Conservation (phyloP, 2,797 vertebrate genomes). For the Sorex maritimensis region DNA sequence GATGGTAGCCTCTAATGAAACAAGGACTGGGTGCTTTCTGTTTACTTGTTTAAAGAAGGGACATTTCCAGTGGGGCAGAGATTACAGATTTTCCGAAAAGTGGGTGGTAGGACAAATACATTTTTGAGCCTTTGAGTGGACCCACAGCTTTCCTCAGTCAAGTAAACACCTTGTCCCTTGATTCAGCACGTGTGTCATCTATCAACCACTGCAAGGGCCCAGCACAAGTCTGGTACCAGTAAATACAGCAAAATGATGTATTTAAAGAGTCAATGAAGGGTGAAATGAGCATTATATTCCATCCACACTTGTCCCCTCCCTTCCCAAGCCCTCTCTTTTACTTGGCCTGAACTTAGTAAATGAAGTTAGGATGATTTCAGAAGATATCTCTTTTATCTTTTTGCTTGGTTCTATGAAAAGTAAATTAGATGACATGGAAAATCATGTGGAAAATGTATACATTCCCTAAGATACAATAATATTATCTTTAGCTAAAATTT, state of each 20-base stretch:
- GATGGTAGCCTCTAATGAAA: too few species aligned
- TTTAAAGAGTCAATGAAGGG: background rate
- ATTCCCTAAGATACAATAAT: constrained; percentile 26
- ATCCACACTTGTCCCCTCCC: background rate
- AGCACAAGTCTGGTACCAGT: background rate
- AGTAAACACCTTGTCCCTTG: background rate
- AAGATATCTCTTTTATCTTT: constrained; percentile 23
- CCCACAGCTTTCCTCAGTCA: background rate
- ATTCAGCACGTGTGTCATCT: background rate
- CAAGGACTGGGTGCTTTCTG: too few species aligned
- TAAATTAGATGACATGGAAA: background rate
- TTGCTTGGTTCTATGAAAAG: background rate
- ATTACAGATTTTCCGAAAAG: background rate
- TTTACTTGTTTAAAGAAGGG: too few species aligned
- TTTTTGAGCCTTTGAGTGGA: background rate
- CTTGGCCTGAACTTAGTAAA: background rate
- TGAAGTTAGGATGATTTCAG: constrained; percentile 38
- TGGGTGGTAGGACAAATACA: rapidly evolving
- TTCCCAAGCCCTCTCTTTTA: background rate
- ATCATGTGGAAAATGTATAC: background rate
- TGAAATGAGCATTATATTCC: background rate
- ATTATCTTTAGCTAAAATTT: constrained; percentile 49
- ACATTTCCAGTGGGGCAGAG: too few species aligned
- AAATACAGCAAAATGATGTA: background rate
- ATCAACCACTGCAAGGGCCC: background rate